Percentiles rank a stretch among this genome's conserved stretches.
Conservation (phyloP, 2,113 vertebrate genomes). For the Gadus macrocephalus region DNA sequence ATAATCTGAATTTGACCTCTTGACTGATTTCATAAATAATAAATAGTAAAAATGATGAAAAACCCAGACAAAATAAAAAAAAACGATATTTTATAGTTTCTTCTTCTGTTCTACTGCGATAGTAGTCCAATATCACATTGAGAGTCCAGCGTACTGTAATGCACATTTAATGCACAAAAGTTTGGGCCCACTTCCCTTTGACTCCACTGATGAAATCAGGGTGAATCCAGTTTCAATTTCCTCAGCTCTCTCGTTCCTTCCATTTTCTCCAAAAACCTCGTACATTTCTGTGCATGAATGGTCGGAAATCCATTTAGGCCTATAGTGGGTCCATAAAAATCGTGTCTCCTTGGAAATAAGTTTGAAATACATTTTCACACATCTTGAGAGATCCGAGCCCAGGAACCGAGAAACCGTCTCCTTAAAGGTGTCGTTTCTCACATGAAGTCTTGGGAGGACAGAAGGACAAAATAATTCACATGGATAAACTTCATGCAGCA, state of each 20-base stretch:
- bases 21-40: conserved; percentile 52
- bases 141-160: conserved; percentile 55
- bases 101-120: conserved; percentile 39
- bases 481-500: conserved; percentile 64
- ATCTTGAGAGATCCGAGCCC: conserved; percentile 45
- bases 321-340: conserved; percentile 35
- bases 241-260: conserved; percentile 21
- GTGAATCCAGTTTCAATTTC: conserved; percentile 48
- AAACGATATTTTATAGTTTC: conserved; percentile 45
- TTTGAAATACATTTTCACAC: conserved; percentile 42
- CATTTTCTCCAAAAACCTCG: conserved; percentile 11
- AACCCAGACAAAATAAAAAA: conserved; percentile 62
- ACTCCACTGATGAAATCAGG: conserved; percentile 40
- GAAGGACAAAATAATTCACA: conserved; percentile 60
- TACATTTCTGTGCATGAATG: conserved; percentile 30
- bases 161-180: conserved; percentile 19
- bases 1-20: conserved; percentile 19
- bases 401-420: conserved; percentile 36
- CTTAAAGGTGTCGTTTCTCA: conserved; percentile 37
- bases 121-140: conserved; percentile 51
- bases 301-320: conserved; percentile 3
- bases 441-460: conserved; percentile 52
- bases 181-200: conserved; percentile 31
- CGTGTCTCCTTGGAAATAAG: conserved; percentile 26
- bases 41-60: conserved; percentile 69